Conservation (phyloP, 2,113 vertebrate species). For the Galemys pyrenaicus region DNA sequence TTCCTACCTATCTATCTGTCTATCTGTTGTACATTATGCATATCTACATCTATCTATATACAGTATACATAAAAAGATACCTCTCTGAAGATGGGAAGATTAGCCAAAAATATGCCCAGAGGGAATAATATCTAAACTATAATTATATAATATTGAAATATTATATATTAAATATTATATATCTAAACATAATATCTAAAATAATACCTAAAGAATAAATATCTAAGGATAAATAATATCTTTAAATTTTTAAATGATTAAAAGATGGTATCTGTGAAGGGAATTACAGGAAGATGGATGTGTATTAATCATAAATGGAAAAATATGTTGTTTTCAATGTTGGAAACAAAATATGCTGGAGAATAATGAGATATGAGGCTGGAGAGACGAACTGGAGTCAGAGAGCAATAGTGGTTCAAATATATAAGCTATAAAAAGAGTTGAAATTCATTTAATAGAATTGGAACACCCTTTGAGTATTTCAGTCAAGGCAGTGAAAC, state of each 20-base stretch:
- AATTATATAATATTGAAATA: no score
- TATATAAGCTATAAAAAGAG: neutral
- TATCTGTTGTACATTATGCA: no score
- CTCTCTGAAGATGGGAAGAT: neutral
- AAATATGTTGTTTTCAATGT: no score
- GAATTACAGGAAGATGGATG: neutral
- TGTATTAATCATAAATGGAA: conserved; percentile 12
- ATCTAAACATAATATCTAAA: no score
- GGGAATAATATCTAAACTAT: neutral
- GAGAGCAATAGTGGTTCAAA: neutral
- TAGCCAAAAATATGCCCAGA: neutral
- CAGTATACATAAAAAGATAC: neutral
- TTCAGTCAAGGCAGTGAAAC: neutral
- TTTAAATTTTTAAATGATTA: no score
- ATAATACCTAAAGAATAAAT: no score
- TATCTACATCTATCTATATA: no score
- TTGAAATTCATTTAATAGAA: conserved; percentile 6
- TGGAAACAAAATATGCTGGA: neutral
- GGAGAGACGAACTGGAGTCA: neutral
- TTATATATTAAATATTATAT: no score
- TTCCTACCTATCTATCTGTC: no score
- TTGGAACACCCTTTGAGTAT: neutral
- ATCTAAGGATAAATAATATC: no score
- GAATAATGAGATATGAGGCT: neutral
- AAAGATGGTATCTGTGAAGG: neutral